Evolutionary conservation across 1,140 invertebrate genomes (phyloP), one percentile per base, ranked within the genome.

Genomic region (Lasioglossum baleicum): DNA sequence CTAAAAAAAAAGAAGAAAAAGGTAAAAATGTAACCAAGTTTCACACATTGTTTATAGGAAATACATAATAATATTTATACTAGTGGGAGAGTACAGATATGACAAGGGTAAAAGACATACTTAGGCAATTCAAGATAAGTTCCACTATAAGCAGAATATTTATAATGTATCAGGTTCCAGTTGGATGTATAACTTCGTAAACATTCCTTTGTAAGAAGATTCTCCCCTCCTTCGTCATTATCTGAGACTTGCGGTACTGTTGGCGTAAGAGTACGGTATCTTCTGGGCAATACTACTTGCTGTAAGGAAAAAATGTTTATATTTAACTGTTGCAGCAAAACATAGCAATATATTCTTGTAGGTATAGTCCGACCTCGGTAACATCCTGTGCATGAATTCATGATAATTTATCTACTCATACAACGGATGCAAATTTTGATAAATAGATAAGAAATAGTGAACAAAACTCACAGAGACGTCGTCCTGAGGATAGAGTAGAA

Each of bases 91-190:
- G 20, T 10, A 5, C 4, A n/a, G 15, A 2, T 17, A 69, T 5
- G 67, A 5, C 8, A 40, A 42, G 64, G n/a, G 60, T 48, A 44
- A 48, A 42, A 81, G 56, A 86, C 88, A 92, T 94, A 97, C 97
- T 96, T 96, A 82, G 97, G 97, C 82, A 98, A 94, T 90, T 98
- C 96, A 80, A 96, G 94, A 92, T 97, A 98, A 78, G 95, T 95
- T 40, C 96, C 96, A 31, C 97, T 96, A 91, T 98, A 98, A 17
- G 94, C 94, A 87, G 94, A 96, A 88, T 98, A 98, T 92, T 98
- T 98, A 90, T 97, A 98, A 90, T 97, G 96, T 67, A 98, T 95
- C 67, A 97, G 93, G 93, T 97, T 96, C 96, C 97, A 98, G 91
- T 96, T 96, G 44, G 96, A 96, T 15, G 96, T 96, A 92, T 99